phyloP scores from a whole-genome alignment of 2,888 invertebrate genomes.

The Melitaea athalia region DNA sequence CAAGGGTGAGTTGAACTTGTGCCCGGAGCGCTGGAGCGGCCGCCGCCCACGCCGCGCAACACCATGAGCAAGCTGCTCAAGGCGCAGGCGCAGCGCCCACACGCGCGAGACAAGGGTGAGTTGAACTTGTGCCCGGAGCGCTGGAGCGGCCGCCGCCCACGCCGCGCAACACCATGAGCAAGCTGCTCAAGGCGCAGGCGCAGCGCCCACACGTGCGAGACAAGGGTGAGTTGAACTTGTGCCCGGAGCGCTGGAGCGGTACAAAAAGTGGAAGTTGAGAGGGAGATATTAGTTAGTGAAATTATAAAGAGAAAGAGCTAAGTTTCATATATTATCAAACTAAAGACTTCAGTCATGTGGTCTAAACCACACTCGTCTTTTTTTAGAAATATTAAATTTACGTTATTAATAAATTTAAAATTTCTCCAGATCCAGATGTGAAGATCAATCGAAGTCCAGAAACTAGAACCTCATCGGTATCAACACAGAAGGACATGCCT shows the following conservation, averaged over 20 bases:
- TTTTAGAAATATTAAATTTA: too few relatives aligned
- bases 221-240: too few relatives aligned
- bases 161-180: conserved; percentile 8
- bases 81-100: conserved; percentile 58
- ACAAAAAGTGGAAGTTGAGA: too few relatives aligned
- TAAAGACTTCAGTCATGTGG: too few relatives aligned
- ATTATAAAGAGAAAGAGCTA: too few relatives aligned
- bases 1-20: too few relatives aligned
- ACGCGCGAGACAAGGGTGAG: too few relatives aligned
- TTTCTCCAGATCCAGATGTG: conserved; percentile 47
- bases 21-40: conserved; percentile 74
- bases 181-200: conserved; percentile 21
- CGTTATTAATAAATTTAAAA: background rate
- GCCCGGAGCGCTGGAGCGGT: too few relatives aligned
- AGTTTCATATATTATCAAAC: too few relatives aligned
- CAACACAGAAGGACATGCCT: conserved; percentile 23
- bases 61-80: conserved; percentile 80
- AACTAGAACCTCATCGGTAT: conserved; percentile 29
- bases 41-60: conserved; percentile 75
- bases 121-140: too few relatives aligned
- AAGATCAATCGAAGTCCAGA: conserved; percentile 56
- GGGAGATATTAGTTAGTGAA: too few relatives aligned
- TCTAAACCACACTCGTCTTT: too few relatives aligned
- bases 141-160: conserved; percentile 25
- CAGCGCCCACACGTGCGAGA: background rate